phyloP scores from a whole-genome alignment of 2,888 invertebrate genomes.

The Drosophila eohydei region DNA sequence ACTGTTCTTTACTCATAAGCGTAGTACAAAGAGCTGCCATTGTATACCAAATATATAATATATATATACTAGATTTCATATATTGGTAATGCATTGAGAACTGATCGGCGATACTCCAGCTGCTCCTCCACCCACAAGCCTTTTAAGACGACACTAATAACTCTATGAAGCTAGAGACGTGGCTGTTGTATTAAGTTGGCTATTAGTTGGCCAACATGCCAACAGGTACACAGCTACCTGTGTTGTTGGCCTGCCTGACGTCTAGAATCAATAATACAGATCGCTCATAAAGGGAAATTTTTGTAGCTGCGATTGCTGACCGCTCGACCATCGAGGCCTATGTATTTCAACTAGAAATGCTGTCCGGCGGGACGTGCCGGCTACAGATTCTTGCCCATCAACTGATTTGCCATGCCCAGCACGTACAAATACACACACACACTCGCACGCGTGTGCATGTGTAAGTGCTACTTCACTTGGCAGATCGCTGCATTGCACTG shows the following conservation, averaged over 20 bases:
- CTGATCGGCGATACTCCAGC: background rate
- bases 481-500: conserved; percentile 6
- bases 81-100: background rate
- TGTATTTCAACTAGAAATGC: conserved; percentile 35
- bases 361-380: conserved; percentile 56
- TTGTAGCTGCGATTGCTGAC: conserved; percentile 22
- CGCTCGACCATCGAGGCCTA: conserved; percentile 25
- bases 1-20: conserved; percentile 5
- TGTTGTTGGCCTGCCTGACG: conserved; percentile 13
- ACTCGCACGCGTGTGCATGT: background rate
- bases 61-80: background rate
- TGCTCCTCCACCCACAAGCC: conserved; percentile 21
- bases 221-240: conserved; percentile 43
- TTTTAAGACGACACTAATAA: conserved; percentile 68
- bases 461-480: conserved; percentile 25
- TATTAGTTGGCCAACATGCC: conserved; percentile 67
- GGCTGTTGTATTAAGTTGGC: conserved; percentile 60
- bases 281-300: conserved; percentile 74
- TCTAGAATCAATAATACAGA: conserved; percentile 62
- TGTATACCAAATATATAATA: conserved; percentile 22
- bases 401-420: conserved; percentile 54
- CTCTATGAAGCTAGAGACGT: conserved; percentile 68
- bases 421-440: conserved; percentile 47
- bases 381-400: conserved; percentile 21
- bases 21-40: conserved; percentile 36